Conservation (phyloP, 53 echinoderm and acorn worm genomes). For the Echinarachnius parma region DNA sequence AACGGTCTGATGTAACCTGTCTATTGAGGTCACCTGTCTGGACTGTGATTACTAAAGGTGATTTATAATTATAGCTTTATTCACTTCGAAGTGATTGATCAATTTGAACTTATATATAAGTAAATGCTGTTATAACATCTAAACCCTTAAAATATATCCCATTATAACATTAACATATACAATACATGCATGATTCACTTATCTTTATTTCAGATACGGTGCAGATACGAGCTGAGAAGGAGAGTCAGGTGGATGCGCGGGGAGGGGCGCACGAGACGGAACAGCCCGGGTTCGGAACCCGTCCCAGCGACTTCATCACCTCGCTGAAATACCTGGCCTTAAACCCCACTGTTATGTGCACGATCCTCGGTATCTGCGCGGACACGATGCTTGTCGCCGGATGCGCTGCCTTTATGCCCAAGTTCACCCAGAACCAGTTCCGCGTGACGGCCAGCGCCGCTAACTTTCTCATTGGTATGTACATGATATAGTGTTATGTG, state of each 20-base stretch:
- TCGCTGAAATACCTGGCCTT: constrained; percentile 55
- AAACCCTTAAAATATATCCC: too few relatives aligned
- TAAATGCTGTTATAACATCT: too few relatives aligned
- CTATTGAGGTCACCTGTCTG: too few relatives aligned
- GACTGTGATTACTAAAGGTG: too few relatives aligned
- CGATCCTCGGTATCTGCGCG: constrained; percentile 36
- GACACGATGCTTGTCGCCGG: constrained; percentile 58
- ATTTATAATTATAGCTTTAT: too few relatives aligned
- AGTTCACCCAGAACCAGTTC: constrained; percentile 61
- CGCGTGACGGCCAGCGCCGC: constrained; percentile 54
- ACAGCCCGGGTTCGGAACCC: constrained; percentile 50
- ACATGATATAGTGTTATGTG: too few relatives aligned
- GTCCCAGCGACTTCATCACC: constrained; percentile 51
- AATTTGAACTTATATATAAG: too few relatives aligned
- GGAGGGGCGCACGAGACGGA: constrained; percentile 48
- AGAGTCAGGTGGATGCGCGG: constrained; percentile 54
- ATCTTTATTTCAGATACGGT: constrained; percentile 43
- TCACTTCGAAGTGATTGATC: too few relatives aligned
- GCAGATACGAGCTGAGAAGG: constrained; percentile 60
- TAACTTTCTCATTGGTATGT: constrained; percentile 57
- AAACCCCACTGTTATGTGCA: constrained; percentile 66
- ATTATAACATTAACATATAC: too few relatives aligned
- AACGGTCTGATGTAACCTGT: too few relatives aligned
- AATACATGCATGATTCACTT: neutral
- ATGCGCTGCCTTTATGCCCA: constrained; percentile 60